Base-by-base conservation (phyloP, 2,888 invertebrate genomes). In the Athrips mouffetella region DNA sequence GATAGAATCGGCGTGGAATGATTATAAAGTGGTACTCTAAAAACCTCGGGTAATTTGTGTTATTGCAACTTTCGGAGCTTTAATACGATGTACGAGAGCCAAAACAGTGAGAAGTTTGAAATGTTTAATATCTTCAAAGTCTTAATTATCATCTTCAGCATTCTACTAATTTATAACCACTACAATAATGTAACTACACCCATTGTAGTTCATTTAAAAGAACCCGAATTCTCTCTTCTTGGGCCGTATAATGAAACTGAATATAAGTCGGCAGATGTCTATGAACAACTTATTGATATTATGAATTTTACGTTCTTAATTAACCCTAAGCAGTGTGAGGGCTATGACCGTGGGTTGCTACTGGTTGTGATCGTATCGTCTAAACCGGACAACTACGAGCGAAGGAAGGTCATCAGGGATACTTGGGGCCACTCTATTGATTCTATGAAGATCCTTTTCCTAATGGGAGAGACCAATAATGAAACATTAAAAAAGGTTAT, bases 341-440 rank as follows among this genome's bases (percentile, higher is more conserved):
- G 75, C 15, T 79, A 83, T 33, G 50, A 61, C 3, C 65, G 60
- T 48, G 75, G 73, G 0, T 79, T 92, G 10, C 76, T 93, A 18
- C 78, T 93, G 7, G 77, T 94, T 15, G 89, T 94, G 50, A 80
- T 94, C 21, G 85, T 93, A 2, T 91, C 93, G 61, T 93, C 95
- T 0, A 92, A 93, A 0, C 93, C 94, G 0, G 70, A 61, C 3
- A 92, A 96, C 68, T 73, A 77, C 16, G 88, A 89, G 13, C 92
- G 93, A 54, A 88, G 95, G n/a, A 80, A 80, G 44, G 73, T 91
- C 0, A 94, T 96, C 46, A 86, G 95, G 3, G 89, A 90, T 48
- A 94, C 95, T 0, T 95, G 95, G 95, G 95, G 93, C 0, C 82
- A 84, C 10, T 73, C 82, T 0, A 74, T 78, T 0, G 88, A 90